Percentiles rank a stretch among this genome's conserved stretches.
Evolutionary conservation across 2,113 vertebrate genomes (phyloP).

Genomic region (Prunella fulvescens): DNA sequence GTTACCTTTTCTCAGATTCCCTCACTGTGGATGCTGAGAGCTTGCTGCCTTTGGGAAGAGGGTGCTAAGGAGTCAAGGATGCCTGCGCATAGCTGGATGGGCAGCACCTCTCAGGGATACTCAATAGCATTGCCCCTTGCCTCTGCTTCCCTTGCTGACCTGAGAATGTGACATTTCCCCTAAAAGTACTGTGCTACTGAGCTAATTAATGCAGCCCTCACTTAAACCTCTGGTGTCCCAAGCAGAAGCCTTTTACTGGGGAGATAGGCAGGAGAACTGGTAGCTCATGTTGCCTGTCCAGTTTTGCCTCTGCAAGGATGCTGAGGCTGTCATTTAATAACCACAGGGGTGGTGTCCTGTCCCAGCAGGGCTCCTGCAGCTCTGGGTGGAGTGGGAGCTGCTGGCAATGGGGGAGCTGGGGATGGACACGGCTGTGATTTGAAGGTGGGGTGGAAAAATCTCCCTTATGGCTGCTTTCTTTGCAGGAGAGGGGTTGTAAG

Average conservation of each 20-base stretch:
- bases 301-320: neutral
- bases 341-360: rapidly evolving
- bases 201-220: neutral
- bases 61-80: neutral
- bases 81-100: neutral
- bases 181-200: neutral
- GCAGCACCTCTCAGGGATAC: neutral
- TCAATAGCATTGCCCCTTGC: neutral
- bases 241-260: neutral
- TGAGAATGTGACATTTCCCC: neutral
- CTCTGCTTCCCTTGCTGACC: neutral
- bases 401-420: neutral
- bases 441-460: neutral
- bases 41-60: neutral
- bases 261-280: neutral
- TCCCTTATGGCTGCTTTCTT: neutral
- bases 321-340: neutral
- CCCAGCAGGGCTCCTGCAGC: neutral
- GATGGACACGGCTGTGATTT: neutral
- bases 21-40: neutral
- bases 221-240: neutral
- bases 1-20: neutral
- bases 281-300: neutral
- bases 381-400: neutral
- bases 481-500: neutral